Evolutionary conservation across 2,113 vertebrate species (phyloP).

Genomic region (Catharus bicknelli): DNA sequence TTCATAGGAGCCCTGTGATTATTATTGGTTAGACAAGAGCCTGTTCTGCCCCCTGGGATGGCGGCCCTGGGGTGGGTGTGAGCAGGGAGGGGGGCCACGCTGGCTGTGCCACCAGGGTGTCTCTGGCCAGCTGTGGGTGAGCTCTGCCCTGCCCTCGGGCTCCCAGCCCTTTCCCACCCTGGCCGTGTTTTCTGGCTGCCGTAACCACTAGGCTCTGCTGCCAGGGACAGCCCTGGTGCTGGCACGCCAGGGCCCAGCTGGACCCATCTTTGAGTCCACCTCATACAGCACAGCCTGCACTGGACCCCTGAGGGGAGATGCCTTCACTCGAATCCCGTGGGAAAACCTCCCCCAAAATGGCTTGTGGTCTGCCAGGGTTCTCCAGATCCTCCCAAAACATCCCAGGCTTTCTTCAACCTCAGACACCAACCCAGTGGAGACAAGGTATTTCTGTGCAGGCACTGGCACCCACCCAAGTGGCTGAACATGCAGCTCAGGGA

Average conservation of each 20-base stretch:
- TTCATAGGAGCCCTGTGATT: background rate
- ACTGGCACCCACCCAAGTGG: fast-evolving
- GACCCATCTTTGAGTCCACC: background rate
- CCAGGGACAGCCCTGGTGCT: background rate
- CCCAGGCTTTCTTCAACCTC: background rate
- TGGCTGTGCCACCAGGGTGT: background rate
- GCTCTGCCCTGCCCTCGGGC: background rate
- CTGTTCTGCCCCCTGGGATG: fast-evolving
- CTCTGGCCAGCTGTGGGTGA: background rate
- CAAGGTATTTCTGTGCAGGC: background rate
- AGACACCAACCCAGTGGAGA: background rate
- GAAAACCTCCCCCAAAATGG: background rate
- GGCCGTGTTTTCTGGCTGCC: background rate
- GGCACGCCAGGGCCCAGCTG: fast-evolving
- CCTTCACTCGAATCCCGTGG: fast-evolving
- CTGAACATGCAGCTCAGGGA: background rate
- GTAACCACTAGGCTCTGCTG: fast-evolving
- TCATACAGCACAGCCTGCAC: fast-evolving
- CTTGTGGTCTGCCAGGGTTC: background rate
- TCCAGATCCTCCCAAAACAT: background rate
- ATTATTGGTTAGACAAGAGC: background rate
- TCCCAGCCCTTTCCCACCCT: background rate
- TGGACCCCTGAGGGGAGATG: fast-evolving
- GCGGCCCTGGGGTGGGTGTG: background rate
- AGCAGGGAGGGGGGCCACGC: fast-evolving